These are phyloP conservation scores for Silurus asotus DNA, from an alignment of 2,113 vertebrate species.

Conservation along the genomic window DNA sequence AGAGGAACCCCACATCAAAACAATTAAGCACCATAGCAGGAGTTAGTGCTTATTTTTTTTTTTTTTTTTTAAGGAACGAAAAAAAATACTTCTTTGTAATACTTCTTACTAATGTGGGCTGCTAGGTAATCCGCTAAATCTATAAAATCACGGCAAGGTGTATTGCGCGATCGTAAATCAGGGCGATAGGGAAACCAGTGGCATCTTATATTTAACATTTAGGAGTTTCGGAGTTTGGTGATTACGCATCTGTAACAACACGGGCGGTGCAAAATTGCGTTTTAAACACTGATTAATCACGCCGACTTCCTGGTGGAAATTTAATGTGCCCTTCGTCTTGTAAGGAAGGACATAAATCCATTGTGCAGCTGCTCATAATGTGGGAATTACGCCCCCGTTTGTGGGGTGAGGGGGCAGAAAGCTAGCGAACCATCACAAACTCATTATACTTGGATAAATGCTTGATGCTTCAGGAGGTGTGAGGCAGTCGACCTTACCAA, in stretches of 20 bases:
- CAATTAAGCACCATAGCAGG: slow-evolving; percentile 55
- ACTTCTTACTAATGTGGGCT: slow-evolving; percentile 13
- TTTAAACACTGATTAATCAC: slow-evolving; percentile 60
- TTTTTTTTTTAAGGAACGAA: slow-evolving; percentile 9
- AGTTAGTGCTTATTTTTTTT: not conserved
- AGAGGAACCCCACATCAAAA: slow-evolving; percentile 57
- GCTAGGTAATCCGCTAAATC: slow-evolving; percentile 27
- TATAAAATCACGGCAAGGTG: slow-evolving; percentile 52
- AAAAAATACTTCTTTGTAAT: no score
- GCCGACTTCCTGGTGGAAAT: slow-evolving; percentile 50
- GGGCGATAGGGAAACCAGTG: slow-evolving; percentile 46
- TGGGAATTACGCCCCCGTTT: slow-evolving; percentile 65
- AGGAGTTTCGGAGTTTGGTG: slow-evolving; percentile 38
- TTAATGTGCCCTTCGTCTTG: slow-evolving; percentile 62
- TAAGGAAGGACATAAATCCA: slow-evolving; percentile 58
- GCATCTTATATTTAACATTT: slow-evolving; percentile 40
- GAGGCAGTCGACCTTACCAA: slow-evolving; percentile 64
- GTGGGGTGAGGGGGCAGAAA: slow-evolving; percentile 56
- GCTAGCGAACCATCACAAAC: slow-evolving; percentile 65
- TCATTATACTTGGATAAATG: slow-evolving; percentile 67
- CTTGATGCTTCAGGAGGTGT: slow-evolving; percentile 66
- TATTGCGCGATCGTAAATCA: slow-evolving; percentile 52
- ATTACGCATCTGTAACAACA: slow-evolving; percentile 51
- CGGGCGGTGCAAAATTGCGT: slow-evolving; percentile 45
- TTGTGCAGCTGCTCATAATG: slow-evolving; percentile 56